phyloP scores from a whole-genome alignment of 1,140 invertebrate species.

The Ephestia elutella region DNA sequence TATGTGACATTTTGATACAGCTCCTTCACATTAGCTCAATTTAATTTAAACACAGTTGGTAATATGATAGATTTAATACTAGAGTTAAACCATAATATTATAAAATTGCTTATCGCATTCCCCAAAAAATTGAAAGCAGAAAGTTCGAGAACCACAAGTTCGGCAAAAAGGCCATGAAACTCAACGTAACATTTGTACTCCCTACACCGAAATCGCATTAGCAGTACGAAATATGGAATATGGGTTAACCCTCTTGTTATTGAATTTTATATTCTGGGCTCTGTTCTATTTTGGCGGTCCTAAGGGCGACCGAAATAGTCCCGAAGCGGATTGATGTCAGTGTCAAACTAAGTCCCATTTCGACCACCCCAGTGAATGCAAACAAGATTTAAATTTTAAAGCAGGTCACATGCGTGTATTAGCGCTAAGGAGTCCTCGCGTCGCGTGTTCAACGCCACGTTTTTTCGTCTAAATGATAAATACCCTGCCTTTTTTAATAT shows the following conservation, averaged over 20 bases:
- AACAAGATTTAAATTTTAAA: conserved; percentile 65
- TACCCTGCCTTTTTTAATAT: conserved; percentile 7
- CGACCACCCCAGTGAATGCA: conserved; percentile 45
- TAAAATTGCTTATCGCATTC: too few species aligned
- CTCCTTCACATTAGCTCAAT: too few species aligned
- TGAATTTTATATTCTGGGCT: conserved; percentile 54
- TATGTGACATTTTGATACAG: neutral
- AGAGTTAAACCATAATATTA: too few species aligned
- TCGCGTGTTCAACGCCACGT: conserved; percentile 10
- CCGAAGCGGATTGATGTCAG: conserved; percentile 41
- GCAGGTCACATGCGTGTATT: conserved; percentile 22
- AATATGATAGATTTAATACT: too few species aligned
- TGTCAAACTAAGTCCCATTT: conserved; percentile 56
- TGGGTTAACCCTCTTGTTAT: conserved; percentile 44
- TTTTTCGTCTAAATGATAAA: conserved; percentile 14
- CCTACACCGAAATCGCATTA: conserved; percentile 21
- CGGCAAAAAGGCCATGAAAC: neutral
- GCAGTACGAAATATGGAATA: conserved; percentile 27
- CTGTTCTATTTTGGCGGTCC: conserved; percentile 56
- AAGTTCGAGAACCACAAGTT: neutral
- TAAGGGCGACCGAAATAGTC: conserved; percentile 55
- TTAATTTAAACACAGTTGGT: too few species aligned
- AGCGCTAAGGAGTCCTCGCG: conserved; percentile 6
- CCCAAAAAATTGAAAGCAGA: neutral
- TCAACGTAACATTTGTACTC: conserved; percentile 10